A percentile compares a stretch with the other conserved stretches of the same genome.
Conservation (phyloP, 1,140 invertebrate species). For the Trichoplusia ni region DNA sequence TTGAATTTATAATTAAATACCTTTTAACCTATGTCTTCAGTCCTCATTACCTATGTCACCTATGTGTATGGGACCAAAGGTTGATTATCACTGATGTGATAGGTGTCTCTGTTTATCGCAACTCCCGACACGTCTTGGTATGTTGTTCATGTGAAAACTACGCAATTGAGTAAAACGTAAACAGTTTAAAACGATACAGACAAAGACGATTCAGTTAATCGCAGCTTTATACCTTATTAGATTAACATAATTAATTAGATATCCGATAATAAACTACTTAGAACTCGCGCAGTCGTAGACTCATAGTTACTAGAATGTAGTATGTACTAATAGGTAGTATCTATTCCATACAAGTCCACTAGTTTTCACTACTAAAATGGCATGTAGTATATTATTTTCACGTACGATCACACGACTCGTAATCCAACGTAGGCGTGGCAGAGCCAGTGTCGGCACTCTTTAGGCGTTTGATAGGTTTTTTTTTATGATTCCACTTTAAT, state of each 20-base stretch:
- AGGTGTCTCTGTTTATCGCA: conserved; percentile 10
- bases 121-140: conserved; percentile 2
- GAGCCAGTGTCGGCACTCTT: neutral
- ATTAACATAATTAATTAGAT: neutral
- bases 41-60: too few species aligned
- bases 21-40: too few species aligned
- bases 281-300: neutral
- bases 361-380: conserved; percentile 20
- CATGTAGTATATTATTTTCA: conserved; percentile 12
- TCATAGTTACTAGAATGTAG: conserved; percentile 8
- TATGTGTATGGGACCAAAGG: neutral
- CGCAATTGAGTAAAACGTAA: too few species aligned
- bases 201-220: too few species aligned
- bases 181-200: too few species aligned
- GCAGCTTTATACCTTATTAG: neutral
- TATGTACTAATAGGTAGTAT: too few species aligned
- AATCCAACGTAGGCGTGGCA: conserved; percentile 25
- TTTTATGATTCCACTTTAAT: conserved; percentile 9
- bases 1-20: too few species aligned
- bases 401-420: conserved; percentile 23
- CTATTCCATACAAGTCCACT: conserved; percentile 5
- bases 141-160: neutral
- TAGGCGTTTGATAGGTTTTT: neutral
- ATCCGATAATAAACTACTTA: neutral
- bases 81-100: conserved; percentile 1